These are phyloP conservation scores for Abscondita cerata DNA, from an alignment of 2,888 invertebrate species.

Conservation along the genomic window DNA sequence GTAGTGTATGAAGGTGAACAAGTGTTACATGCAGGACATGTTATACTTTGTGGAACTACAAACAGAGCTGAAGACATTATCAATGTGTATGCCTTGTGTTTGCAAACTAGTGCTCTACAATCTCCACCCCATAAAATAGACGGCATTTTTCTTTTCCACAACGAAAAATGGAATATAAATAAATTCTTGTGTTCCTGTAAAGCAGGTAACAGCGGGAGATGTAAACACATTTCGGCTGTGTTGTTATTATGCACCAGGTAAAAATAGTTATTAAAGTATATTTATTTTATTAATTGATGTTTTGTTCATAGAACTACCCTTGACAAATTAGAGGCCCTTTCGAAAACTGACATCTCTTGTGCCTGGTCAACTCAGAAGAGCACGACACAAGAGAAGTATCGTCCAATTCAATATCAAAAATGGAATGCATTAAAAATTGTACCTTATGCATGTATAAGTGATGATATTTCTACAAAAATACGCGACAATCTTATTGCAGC, in stretches of 20 bases:
- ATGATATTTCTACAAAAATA: background rate
- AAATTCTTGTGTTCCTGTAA: background rate
- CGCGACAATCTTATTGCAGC: background rate
- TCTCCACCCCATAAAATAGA: constrained; percentile 12
- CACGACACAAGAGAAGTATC: background rate
- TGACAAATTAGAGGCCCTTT: background rate
- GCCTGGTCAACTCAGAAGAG: background rate
- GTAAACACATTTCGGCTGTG: background rate
- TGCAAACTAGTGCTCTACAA: constrained; percentile 11
- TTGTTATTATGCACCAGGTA: constrained; percentile 2
- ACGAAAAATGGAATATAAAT: background rate
- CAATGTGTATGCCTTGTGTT: constrained; percentile 8
- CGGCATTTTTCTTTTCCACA: constrained; percentile 1
- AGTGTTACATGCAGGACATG: constrained; percentile 9
- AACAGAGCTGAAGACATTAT: background rate
- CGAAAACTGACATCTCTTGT: background rate
- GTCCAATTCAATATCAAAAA: background rate
- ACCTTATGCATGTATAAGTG: background rate
- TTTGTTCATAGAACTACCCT: background rate
- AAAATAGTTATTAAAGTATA: background rate
- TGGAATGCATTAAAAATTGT: constrained; percentile 4
- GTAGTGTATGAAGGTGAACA: constrained; percentile 17
- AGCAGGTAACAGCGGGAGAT: background rate
- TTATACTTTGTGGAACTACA: constrained; percentile 7
- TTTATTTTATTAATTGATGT: constrained; percentile 6